Evolutionary conservation across 2,113 vertebrate genomes (phyloP).

Genomic region (Cyrtonyx montezumae): DNA sequence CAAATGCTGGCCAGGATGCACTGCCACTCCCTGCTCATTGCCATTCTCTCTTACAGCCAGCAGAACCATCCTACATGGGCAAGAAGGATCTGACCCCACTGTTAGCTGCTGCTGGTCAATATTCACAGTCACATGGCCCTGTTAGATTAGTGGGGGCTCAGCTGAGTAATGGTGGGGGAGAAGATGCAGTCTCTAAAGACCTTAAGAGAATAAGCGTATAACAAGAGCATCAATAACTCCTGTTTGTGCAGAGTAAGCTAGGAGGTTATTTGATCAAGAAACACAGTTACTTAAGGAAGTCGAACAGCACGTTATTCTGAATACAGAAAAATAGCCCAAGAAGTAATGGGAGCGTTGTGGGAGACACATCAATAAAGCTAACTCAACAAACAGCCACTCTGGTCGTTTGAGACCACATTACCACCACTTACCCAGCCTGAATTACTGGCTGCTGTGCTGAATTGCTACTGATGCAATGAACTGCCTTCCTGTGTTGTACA

Average conservation of each 20-base stretch:
- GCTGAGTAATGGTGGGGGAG: background rate
- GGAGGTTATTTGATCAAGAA: background rate
- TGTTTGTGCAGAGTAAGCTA: background rate
- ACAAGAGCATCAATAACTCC: background rate
- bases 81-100: background rate
- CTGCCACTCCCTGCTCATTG: background rate
- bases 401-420: background rate
- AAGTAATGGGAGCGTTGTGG: constrained; percentile 2
- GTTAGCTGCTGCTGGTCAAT: background rate
- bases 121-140: background rate
- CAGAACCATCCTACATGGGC: accelerated
- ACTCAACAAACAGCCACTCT: background rate
- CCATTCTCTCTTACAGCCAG: background rate
- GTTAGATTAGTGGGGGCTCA: background rate
- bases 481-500: background rate
- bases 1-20: background rate
- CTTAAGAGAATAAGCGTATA: background rate
- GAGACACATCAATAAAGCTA: background rate
- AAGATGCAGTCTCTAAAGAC: background rate
- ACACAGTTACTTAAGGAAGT: background rate
- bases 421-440: background rate
- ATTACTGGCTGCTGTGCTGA: background rate
- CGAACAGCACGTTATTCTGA: background rate
- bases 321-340: background rate
- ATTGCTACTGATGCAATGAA: background rate